Conservation (phyloP, 2,888 invertebrate genomes). For the Mythimna albipuncta region DNA sequence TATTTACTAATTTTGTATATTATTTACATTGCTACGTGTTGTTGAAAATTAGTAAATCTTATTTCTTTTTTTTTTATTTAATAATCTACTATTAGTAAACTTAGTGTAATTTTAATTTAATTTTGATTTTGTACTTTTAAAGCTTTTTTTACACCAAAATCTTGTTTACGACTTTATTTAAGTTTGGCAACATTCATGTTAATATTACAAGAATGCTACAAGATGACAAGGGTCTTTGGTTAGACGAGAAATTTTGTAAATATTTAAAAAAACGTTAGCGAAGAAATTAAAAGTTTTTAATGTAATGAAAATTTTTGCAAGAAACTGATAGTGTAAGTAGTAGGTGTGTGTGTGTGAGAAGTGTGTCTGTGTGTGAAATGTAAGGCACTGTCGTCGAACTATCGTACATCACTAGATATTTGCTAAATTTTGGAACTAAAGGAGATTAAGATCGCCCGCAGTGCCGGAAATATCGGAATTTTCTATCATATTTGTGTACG, state of each 20-base stretch:
- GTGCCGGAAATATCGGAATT: slow-evolving; percentile 24
- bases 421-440: not conserved
- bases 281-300: slow-evolving; percentile 71
- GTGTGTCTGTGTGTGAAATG: slow-evolving; percentile 53
- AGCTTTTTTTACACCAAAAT: slow-evolving; percentile 4
- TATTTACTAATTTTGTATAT: slow-evolving; percentile 57
- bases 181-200: slow-evolving; percentile 62
- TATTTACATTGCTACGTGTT: slow-evolving; percentile 37
- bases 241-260: slow-evolving; percentile 76
- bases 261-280: slow-evolving; percentile 75
- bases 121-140: slow-evolving; percentile 24
- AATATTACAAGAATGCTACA: slow-evolving; percentile 59
- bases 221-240: slow-evolving; percentile 55
- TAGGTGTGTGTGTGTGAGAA: slow-evolving; percentile 55
- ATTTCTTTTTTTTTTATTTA: slow-evolving; percentile 29
- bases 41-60: slow-evolving; percentile 52
- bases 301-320: slow-evolving; percentile 73
- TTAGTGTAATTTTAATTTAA: slow-evolving; percentile 35
- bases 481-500: slow-evolving; percentile 38
- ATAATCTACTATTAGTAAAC: slow-evolving; percentile 28
- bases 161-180: slow-evolving; percentile 8
- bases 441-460: not conserved
- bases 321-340: slow-evolving; percentile 74
- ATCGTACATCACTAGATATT: not conserved
- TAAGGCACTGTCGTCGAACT: slow-evolving; percentile 32